Evolutionary conservation across 2,888 invertebrate species (phyloP), one percentile per base, ranked within the genome.

Genomic region (Micoletzkya japonica): DNA sequence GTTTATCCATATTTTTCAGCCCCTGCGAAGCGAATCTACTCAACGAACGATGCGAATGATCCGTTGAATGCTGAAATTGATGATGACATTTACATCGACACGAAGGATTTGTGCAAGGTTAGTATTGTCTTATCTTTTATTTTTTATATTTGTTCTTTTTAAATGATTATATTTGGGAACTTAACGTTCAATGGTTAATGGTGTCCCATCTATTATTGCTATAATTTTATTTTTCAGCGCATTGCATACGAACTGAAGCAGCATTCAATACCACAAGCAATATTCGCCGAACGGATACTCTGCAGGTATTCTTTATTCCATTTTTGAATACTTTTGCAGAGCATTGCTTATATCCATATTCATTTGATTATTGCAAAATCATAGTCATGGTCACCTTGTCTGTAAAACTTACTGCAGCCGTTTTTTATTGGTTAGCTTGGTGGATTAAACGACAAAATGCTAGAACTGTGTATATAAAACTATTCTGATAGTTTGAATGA

Each of bases 181-280:
- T 60, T 24, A 2, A 60, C 28, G 28, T n/a, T 1, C 50, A 28
- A 50, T 50, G 32, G 24, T 1, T 30, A 32, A 32, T 57, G 6
- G 20, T 7, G 1, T 1, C 17, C 10, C 17, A 6, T 74, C 34
- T 82, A 84, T 63, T 72, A 84, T 50, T 20, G 20, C 28, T 57
- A 10, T 34, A 39, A 39, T 52, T 52, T 52, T 52, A 6, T 24
- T 14, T 83, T 83, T 71, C 78, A 80, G 57, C 71, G 83, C 28
- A 84, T 85, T 32, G 85, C 85, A 2, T 84, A 82, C 66, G 85
- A 85, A 60, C 72, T 85, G 49, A 98, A 98, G 70, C 81, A 82
- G 57, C 98, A 98, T 89, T 95, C 95, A 88, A 98, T 98, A 87
- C 98, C 98, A 60, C 85, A 85, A 87, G 98, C 98, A 75, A 97